Conservation (phyloP, 2,797 vertebrate genomes). For the Adrianichthys oophorus region DNA sequence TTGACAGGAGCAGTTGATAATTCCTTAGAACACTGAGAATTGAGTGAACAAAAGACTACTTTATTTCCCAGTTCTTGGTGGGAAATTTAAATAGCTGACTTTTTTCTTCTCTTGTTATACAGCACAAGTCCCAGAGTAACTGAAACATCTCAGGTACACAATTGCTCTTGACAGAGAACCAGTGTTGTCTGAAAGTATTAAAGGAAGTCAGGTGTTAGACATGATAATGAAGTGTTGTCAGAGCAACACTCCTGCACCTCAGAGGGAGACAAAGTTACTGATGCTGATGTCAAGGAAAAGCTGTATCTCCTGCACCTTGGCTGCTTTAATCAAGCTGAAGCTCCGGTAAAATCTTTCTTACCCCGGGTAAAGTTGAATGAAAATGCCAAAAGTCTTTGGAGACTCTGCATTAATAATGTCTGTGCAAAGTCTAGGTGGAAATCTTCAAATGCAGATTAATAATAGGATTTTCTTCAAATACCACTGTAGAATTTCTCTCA, state of each 20-base stretch:
- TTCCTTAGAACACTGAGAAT: background rate
- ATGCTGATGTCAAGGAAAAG: slow-evolving; percentile 36
- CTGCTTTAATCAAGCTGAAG: slow-evolving; percentile 12
- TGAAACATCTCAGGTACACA: slow-evolving; percentile 34
- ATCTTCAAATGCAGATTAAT: slow-evolving; percentile 12
- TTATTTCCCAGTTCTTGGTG: background rate
- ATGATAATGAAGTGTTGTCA: slow-evolving; percentile 53
- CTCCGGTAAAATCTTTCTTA: slow-evolving; percentile 13
- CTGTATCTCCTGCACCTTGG: background rate
- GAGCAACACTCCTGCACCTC: slow-evolving; percentile 37
- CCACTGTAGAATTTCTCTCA: slow-evolving; percentile 2
- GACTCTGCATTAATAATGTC: slow-evolving; percentile 1
- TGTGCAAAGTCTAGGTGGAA: slow-evolving; percentile 3
- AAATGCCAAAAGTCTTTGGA: background rate
- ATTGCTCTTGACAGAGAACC: slow-evolving; percentile 46
- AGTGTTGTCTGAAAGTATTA: slow-evolving; percentile 28
- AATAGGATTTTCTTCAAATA: slow-evolving; percentile 8
- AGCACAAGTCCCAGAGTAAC: slow-evolving; percentile 21
- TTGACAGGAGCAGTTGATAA: background rate
- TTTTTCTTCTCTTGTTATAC: slow-evolving; percentile 19
- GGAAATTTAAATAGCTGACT: background rate
- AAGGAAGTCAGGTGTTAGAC: slow-evolving; percentile 51
- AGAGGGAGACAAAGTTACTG: slow-evolving; percentile 34
- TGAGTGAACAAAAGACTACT: background rate
- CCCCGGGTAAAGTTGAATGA: slow-evolving; percentile 9